Percentiles rank a stretch among this genome's conserved stretches.
Conservation (phyloP, 35 echinoderm and acorn worm genomes). For the Ophioderma brevispina region DNA sequence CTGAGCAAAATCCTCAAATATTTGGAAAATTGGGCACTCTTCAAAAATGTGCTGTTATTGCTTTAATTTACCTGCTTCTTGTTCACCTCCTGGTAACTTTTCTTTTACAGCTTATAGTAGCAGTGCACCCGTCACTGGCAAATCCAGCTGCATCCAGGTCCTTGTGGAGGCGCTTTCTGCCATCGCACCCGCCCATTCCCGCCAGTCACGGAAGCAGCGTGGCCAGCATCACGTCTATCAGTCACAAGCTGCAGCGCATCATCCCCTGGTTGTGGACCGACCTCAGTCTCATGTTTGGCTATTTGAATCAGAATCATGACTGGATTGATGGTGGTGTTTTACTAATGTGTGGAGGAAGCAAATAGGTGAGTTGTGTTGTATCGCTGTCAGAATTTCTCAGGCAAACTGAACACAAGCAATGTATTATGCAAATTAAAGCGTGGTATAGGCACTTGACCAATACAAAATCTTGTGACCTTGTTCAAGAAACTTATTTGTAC, state of each 20-base stretch:
- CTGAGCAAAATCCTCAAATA: too few relatives aligned
- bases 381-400: too few relatives aligned
- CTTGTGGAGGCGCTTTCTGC: constrained; percentile 90
- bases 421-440: too few relatives aligned
- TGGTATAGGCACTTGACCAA: too few relatives aligned
- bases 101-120: constrained; percentile 78
- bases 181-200: constrained; percentile 67
- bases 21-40: too few relatives aligned
- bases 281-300: constrained; percentile 94
- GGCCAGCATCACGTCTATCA: constrained; percentile 87
- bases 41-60: too few relatives aligned
- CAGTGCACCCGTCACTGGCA: constrained; percentile 87
- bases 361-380: too few relatives aligned
- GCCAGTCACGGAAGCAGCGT: constrained; percentile 87
- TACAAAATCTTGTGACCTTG: too few relatives aligned
- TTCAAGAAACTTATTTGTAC: too few relatives aligned
- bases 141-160: constrained; percentile 92
- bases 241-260: constrained; percentile 96
- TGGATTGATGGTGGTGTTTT: constrained; percentile 93
- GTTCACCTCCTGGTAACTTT: too few relatives aligned
- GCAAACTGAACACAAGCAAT: too few relatives aligned
- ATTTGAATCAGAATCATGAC: constrained; percentile 92
- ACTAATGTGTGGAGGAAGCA: constrained; percentile 95
- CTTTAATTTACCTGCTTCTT: too few relatives aligned
- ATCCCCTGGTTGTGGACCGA: constrained; percentile 92